Conservation (phyloP, 2,797 vertebrate species). For the Lagothrix lagotricha region DNA sequence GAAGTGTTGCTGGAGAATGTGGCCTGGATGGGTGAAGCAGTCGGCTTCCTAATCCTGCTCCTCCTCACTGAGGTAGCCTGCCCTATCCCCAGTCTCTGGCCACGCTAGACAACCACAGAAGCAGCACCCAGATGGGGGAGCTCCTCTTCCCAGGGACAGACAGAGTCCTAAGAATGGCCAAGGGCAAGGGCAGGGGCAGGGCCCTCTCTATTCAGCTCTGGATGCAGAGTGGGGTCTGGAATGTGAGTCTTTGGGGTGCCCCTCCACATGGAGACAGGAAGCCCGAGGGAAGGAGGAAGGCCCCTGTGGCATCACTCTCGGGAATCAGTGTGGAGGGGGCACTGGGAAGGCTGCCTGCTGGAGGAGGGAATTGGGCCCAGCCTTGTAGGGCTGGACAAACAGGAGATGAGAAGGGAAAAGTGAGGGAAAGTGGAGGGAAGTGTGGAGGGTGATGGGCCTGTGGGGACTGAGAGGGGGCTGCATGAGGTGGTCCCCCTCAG, state of each 20-base stretch:
- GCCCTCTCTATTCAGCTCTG: not conserved
- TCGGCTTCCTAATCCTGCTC: not conserved
- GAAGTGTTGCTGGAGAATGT: not conserved
- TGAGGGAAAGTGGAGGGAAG: not conserved
- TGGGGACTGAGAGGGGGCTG: not conserved
- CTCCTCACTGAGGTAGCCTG: not conserved
- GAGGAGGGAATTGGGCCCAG: not conserved
- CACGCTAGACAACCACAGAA: not conserved
- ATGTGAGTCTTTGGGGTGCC: not conserved
- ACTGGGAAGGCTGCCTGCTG: not conserved
- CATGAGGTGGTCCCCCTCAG: not conserved
- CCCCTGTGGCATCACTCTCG: not conserved
- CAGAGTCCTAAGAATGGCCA: not conserved
- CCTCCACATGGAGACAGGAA: not conserved
- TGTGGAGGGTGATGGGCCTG: not conserved
- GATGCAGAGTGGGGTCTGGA: not conserved
- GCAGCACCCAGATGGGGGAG: not conserved
- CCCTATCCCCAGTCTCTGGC: not conserved
- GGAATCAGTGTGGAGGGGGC: not conserved
- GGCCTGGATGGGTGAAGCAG: not conserved
- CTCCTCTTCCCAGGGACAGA: not conserved
- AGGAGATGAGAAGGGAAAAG: not conserved
- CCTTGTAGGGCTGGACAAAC: not conserved
- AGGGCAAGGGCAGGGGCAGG: accelerated
- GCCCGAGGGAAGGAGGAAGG: not conserved